These are phyloP conservation scores for Acleris laterana DNA, from an alignment of 2,888 invertebrate genomes.

Conservation along the genomic window DNA sequence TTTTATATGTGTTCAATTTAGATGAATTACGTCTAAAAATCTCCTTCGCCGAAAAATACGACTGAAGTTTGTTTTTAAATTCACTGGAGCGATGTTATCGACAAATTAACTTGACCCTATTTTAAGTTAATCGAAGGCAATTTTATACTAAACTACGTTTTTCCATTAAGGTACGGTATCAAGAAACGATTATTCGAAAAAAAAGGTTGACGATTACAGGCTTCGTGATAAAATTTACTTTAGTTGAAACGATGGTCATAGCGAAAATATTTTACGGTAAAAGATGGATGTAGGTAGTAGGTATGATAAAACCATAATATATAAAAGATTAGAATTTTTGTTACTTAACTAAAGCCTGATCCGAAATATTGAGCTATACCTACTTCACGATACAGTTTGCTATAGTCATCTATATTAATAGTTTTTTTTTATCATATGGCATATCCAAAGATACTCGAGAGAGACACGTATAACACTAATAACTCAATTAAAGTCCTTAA, in stretches of 20 bases:
- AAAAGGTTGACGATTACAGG: constrained; percentile 5
- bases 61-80: constrained; percentile 25
- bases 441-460: no score
- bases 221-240: neutral
- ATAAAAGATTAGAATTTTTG: no score
- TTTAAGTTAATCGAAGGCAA: constrained; percentile 19
- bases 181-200: constrained; percentile 23
- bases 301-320: no score
- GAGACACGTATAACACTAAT: no score
- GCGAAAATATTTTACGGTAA: neutral
- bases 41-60: constrained; percentile 21
- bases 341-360: no score
- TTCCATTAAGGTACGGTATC: constrained; percentile 17
- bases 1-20: constrained; percentile 9
- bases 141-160: constrained; percentile 25
- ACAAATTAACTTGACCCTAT: constrained; percentile 30
- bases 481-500: no score
- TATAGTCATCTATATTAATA: no score
- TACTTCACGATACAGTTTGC: no score
- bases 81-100: constrained; percentile 29
- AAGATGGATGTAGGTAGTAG: no score
- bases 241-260: neutral
- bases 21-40: constrained; percentile 9
- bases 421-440: no score
- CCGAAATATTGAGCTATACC: no score